Base-by-base conservation (phyloP, 2,888 invertebrate genomes). In the Altica lythri region DNA sequence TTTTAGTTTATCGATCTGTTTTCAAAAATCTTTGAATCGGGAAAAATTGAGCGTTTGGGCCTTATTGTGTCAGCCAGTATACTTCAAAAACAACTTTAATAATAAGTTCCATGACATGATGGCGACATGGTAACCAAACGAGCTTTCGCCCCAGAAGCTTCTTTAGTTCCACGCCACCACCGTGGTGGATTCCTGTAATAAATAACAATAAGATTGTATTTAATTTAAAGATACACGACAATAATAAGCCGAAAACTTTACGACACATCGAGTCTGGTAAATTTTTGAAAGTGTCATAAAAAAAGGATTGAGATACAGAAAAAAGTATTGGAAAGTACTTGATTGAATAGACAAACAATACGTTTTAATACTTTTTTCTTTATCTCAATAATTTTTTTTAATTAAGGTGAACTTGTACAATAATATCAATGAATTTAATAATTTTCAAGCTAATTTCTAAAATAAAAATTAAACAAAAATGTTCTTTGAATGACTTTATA, bases 41-140 rank as follows among this genome's bases (percentile, higher is more conserved):
- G 18, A 37, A 37, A 37, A 37, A 9, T 18, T 4, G 37, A 37
- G 17, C 18, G 5, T 37, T n/a, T 37, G 37, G 37, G 9, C 37
- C 37, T 16, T 4, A 9, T n/a, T 4, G 6, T 9, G 18, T n/a
- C n/a, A 10, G 37, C 18, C 16, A 16, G 6, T 16, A 16, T 17
- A 37, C 37, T 16, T 37, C 37, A 37, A 37, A 37, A 17, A 37
- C 37, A 16, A 2, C 9, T 37, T 37, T 37, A 16, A 37, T 4
- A 16, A 37, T 10, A 4, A 37, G 6, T 37, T 37, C 18, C 4
- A 37, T 9, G 17, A 37, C 16, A 18, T 37, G 37, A 37, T 37
- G 37, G 16, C 37, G 37, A 37, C 18, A 37, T 4, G 37, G 17
- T 16, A 37, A 9, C 4, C 37, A 37, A 37, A 37, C 5, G 6